Evolutionary conservation across 2,888 invertebrate species (phyloP), one percentile per base, ranked within the genome.

Genomic region (Chrysolina americana): DNA sequence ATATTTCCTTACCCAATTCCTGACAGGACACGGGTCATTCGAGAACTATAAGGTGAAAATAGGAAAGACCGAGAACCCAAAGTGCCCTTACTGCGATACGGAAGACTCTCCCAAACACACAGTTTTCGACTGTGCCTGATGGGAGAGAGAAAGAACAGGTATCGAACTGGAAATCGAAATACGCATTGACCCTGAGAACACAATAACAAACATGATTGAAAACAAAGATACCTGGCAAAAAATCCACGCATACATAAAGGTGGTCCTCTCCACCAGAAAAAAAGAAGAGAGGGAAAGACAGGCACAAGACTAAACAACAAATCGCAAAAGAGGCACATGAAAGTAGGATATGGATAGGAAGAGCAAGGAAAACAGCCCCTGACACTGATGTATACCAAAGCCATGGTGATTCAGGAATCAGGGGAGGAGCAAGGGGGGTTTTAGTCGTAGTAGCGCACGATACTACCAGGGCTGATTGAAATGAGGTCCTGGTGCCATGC

Each of bases 221-320:
- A 41, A 63, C 63, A 63, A 41, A 36, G 15, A 36, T 15, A 63
- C 15, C 36, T 63, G 62, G 62, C 10, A 17, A 4, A 62, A 21
- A 17, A 62, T 62, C 5, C 19, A 62, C 4, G 36, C 4, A 48
- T 48, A 48, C 6, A n/a, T 48, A n/a, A 48, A 48, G 6, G n/a
- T 48, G 48, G 48, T 48, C n/a, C 48, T 48, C n/a, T 17, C 41
- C 10, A 63, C 41, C 10, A 36, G 10, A 13, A 41, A 63, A 21
- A 36, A n/a, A 6, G 63, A 63, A 41, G 63, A 63, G n/a, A 63
- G 23, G 41, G 63, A 15, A 28, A 63, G 63, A 63, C 63, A 63
- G 36, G 48, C 48, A 15, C n/a, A 48, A 48, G 48, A n/a, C 1
- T 48, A n/a, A 15, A 48, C 8, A 13, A 48, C 8, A 48, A 48